Base-by-base conservation (phyloP, 2,797 vertebrate genomes). In the Spea hammondii region DNA sequence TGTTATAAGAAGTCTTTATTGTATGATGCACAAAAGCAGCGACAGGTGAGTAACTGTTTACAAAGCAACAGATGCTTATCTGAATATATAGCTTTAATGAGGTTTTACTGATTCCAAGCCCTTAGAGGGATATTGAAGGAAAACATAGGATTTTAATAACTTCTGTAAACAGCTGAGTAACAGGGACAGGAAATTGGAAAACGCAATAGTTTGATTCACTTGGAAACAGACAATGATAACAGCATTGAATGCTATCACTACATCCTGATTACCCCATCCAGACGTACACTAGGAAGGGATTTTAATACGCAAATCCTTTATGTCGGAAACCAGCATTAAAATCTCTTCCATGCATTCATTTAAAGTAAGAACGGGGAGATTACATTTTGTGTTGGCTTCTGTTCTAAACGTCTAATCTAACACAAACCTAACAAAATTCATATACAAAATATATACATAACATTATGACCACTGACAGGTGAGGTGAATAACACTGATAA, bases 151-250 rank as follows among this genome's bases (percentile, higher is more conserved):
- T 8, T 32, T 45, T 78, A 78, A 72, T 78, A 72, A 32, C 54
- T 70, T 17, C 47, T 13, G 69, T 69, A 78, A 78, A 78, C 51
- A 72, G 9, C 54, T 65, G 17, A 65, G 59, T 53, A 78, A 32
- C 10, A 44, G 45, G 13, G 49, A 46, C 76, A 65, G 76, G 76
- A 78, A 78, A 78, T 78, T 78, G 51, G 69, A 65, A 65, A 65
- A 55, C 49, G 6, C 13, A 10, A 55, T 50, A 44, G 53, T 59
- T 45, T 65, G 59, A 72, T 54, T 78, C 32, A 59, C 57, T 7
- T 62, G 55, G 65, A 76, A 17, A 51, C 76, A 78, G 69, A 64
- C 76, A 44, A 14, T 48, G 75, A 70, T 77, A 72, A 78, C 50
- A 54, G 14, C 45, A n/a, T 44, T 10, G 55, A 44, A 17, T 70